Conservation (phyloP, 2,888 invertebrate species). For the Eristalis intricaria region DNA sequence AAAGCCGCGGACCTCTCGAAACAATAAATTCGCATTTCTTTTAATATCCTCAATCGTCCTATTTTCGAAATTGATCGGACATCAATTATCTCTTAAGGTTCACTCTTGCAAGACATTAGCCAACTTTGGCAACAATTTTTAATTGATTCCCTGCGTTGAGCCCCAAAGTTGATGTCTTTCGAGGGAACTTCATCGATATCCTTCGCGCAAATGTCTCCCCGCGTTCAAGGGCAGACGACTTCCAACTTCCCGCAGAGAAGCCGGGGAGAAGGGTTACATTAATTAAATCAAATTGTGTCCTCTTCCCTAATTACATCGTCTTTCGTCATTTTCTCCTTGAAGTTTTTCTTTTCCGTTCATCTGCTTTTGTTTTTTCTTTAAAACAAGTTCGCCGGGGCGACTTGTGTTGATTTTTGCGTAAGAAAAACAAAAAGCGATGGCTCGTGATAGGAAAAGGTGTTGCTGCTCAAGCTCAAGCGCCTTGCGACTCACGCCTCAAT, state of each 20-base stretch:
- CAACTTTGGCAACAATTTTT: constrained; percentile 46
- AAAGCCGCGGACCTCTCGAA: neutral
- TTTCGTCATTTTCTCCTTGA: constrained; percentile 39
- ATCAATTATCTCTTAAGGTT: constrained; percentile 37
- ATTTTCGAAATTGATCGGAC: constrained; percentile 40
- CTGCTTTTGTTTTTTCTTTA: neutral
- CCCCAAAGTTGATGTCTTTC: constrained; percentile 33
- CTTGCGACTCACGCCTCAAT: neutral
- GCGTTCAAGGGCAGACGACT: neutral
- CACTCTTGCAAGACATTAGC: constrained; percentile 5
- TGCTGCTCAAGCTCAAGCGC: neutral
- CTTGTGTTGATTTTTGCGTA: neutral
- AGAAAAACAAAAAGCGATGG: neutral
- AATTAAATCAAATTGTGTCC: constrained; percentile 64
- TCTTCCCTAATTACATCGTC: constrained; percentile 57
- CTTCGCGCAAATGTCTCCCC: neutral
- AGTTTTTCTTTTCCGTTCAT: neutral
- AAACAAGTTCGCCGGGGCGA: neutral
- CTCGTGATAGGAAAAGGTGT: neutral
- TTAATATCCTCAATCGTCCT: constrained; percentile 17
- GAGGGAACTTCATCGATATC: constrained; percentile 12
- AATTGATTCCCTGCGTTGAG: constrained; percentile 52
- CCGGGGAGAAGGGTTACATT: constrained; percentile 54
- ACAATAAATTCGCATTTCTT: neutral
- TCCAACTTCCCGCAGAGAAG: no score